Conservation (phyloP, 2,888 invertebrate species). For the Saturnia pavonia region DNA sequence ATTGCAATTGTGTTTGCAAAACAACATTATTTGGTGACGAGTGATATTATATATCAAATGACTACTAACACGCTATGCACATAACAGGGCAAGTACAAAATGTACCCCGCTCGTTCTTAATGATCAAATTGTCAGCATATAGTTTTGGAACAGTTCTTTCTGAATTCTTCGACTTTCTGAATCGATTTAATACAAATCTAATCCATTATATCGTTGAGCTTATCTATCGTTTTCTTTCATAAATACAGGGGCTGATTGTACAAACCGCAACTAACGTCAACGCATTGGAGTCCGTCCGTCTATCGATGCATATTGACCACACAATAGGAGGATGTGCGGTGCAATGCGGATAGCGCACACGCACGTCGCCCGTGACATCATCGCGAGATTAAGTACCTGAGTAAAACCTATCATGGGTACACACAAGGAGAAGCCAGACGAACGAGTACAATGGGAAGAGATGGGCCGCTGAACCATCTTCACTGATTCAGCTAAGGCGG, state of each 20-base stretch:
- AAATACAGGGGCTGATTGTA: background rate
- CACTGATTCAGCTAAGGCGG: no score
- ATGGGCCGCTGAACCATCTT: no score
- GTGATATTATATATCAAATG: background rate
- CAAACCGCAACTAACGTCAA: background rate
- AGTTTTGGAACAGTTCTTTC: no score
- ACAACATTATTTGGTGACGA: background rate
- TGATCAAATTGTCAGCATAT: background rate
- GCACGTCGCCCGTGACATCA: background rate
- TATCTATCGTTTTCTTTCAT: no score
- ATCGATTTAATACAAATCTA: no score
- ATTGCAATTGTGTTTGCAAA: background rate
- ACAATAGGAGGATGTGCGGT: constrained; percentile 1
- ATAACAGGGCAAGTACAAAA: background rate
- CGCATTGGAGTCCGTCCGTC: constrained; percentile 2
- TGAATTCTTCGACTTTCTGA: no score
- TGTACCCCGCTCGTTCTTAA: background rate
- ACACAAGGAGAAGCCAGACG: no score
- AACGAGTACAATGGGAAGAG: no score
- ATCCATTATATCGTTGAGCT: no score
- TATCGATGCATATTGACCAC: background rate
- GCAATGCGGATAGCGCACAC: background rate
- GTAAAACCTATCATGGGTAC: no score
- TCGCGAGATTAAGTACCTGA: background rate
- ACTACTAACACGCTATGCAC: background rate